These are phyloP conservation scores for Chironomus tepperi DNA, from an alignment of 1,140 invertebrate genomes.

Conservation along the genomic window DNA sequence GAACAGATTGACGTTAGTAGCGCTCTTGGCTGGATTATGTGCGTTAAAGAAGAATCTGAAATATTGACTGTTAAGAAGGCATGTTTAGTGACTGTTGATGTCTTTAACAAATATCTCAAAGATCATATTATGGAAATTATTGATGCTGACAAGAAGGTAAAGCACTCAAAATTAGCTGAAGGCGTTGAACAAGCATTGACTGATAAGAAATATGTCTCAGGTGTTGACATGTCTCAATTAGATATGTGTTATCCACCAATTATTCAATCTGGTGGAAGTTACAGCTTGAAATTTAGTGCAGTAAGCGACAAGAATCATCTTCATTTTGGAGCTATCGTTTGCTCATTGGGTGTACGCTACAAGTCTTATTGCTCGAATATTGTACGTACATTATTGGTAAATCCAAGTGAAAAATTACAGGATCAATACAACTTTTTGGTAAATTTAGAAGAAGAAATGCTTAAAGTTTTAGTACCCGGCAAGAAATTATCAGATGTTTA, in stretches of 20 bases:
- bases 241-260: conserved; percentile 98
- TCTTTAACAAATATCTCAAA: conserved; percentile 94
- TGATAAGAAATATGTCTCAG: conserved; percentile 90
- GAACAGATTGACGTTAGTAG: conserved; percentile 83
- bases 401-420: conserved; percentile 74
- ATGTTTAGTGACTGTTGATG: conserved; percentile 82
- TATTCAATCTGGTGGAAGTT: conserved; percentile 96
- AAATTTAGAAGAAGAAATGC: conserved; percentile 83
- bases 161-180: conserved; percentile 89
- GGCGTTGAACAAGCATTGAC: conserved; percentile 83
- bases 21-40: conserved; percentile 78
- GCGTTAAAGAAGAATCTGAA: conserved; percentile 91
- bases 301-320: conserved; percentile 87
- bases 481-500: conserved; percentile 84
- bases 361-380: conserved; percentile 99
- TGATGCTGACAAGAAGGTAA: conserved; percentile 93
- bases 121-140: conserved; percentile 99
- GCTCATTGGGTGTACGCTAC: conserved; percentile 88
- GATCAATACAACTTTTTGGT: conserved; percentile 91
- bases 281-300: conserved; percentile 94
- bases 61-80: conserved; percentile 91
- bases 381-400: conserved; percentile 92
- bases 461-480: conserved; percentile 76
- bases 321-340: conserved; percentile 95
- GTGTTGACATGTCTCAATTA: conserved; percentile 76